These are phyloP conservation scores for Cephus runcator DNA, from an alignment of 2,888 invertebrate genomes.

Conservation along the genomic window DNA sequence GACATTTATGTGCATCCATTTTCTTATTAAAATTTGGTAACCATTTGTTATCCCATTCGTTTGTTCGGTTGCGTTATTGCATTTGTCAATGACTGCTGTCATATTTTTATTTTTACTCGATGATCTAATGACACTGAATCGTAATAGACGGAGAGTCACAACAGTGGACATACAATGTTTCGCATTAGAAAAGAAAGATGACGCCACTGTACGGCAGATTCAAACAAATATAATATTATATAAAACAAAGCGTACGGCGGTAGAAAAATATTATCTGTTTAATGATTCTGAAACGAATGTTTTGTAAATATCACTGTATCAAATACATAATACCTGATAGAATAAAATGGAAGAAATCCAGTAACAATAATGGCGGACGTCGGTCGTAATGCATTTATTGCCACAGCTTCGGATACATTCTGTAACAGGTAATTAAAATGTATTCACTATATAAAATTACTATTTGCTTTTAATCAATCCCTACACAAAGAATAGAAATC, in stretches of 20 bases:
- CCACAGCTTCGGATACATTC: constrained; percentile 39
- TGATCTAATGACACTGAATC: neutral
- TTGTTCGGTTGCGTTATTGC: neutral
- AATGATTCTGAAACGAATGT: neutral
- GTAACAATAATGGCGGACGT: constrained; percentile 56
- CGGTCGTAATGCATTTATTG: constrained; percentile 44
- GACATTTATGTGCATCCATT: neutral
- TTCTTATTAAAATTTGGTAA: neutral
- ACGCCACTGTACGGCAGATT: neutral
- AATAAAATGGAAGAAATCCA: constrained; percentile 55
- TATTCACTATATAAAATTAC: neutral
- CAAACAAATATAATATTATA: neutral
- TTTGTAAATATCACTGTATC: neutral
- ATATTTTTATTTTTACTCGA: neutral
- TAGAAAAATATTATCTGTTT: neutral
- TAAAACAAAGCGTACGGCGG: neutral
- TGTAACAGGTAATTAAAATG: constrained; percentile 35
- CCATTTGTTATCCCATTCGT: neutral
- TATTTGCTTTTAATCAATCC: constrained; percentile 10
- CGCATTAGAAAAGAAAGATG: neutral
- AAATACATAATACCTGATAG: constrained; percentile 31
- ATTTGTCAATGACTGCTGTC: neutral
- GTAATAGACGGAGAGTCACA: neutral
- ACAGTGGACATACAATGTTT: neutral
- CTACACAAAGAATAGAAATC: constrained; percentile 45